Evolutionary conservation across 2,113 vertebrate genomes (phyloP).

Genomic region (Tiliqua scincoides): DNA sequence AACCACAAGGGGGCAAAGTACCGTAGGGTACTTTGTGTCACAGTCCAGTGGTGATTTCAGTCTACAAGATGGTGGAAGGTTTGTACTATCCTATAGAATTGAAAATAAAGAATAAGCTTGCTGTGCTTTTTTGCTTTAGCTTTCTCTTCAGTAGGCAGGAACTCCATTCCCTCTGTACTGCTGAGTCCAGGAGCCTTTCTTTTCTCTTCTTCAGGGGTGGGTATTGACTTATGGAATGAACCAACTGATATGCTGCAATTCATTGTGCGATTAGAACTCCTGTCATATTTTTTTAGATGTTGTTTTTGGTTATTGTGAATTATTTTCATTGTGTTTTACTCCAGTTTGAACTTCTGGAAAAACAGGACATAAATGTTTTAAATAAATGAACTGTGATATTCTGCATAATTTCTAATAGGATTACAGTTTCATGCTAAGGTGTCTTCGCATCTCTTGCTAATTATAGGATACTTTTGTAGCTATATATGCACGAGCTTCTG

Average conservation of each 20-base stretch:
- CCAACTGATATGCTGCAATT: neutral
- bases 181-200: neutral
- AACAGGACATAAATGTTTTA: no score
- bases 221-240: neutral
- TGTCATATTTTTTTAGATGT: no score
- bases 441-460: neutral
- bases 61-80: neutral
- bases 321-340: no score
- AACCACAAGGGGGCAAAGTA: constrained; percentile 52
- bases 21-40: fast-evolving
- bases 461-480: neutral
- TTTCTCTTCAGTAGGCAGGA: neutral
- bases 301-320: no score
- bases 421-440: neutral
- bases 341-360: no score
- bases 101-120: neutral
- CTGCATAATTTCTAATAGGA: neutral
- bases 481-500: neutral
- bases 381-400: neutral
- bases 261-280: neutral
- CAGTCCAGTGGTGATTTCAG: neutral
- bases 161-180: no score
- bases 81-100: neutral
- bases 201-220: neutral
- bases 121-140: neutral